A percentile compares a stretch with the other conserved stretches of the same genome.
These are phyloP conservation scores for Aphidius gifuensis DNA, from an alignment of 1,140 invertebrate species.

Conservation along the genomic window DNA sequence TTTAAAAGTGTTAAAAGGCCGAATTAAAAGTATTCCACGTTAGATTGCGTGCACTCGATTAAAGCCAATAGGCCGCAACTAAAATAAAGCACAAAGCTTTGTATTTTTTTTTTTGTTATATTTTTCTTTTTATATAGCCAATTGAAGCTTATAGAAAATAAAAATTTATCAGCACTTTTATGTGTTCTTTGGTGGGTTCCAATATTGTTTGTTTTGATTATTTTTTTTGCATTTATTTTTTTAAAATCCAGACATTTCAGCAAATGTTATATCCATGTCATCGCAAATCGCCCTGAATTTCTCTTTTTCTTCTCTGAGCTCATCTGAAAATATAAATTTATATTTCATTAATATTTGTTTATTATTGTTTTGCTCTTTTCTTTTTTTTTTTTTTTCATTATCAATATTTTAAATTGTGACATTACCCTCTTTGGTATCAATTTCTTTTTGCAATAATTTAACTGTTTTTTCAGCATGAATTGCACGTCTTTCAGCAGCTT, in stretches of 20 bases:
- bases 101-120: conserved; percentile 16
- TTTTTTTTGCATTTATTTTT: background rate
- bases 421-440: conserved; percentile 51
- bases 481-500: conserved; percentile 50
- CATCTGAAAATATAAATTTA: conserved; percentile 58
- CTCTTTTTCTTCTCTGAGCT: conserved; percentile 68
- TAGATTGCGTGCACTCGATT: conserved; percentile 20
- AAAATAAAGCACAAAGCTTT: conserved; percentile 25
- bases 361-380: too few species aligned
- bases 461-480: conserved; percentile 48
- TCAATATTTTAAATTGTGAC: conserved; percentile 1
- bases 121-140: conserved; percentile 4
- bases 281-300: conserved; percentile 69
- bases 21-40: conserved; percentile 24
- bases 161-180: background rate
- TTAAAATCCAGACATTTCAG: conserved; percentile 57
- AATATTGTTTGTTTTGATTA: conserved; percentile 24
- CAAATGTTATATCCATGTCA: conserved; percentile 73
- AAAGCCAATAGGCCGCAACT: conserved; percentile 21
- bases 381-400: background rate
- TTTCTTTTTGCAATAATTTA: conserved; percentile 46
- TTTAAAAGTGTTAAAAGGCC: conserved; percentile 29
- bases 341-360: conserved; percentile 4
- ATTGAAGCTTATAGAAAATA: conserved; percentile 1
- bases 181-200: conserved; percentile 3